Evolutionary conservation across 2,888 invertebrate species (phyloP).

Genomic region (Alitta virens): DNA sequence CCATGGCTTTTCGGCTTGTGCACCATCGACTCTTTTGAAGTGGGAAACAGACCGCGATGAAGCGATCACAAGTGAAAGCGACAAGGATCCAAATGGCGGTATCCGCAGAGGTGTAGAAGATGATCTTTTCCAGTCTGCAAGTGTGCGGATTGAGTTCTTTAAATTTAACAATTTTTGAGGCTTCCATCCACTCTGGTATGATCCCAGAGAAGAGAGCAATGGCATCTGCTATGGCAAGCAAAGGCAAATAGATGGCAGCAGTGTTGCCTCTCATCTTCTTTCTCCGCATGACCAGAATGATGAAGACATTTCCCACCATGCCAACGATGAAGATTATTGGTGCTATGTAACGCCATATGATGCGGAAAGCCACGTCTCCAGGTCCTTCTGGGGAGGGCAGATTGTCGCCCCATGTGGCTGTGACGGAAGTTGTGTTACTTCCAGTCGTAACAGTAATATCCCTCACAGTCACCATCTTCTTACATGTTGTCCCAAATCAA

Average conservation of each 20-base stretch:
- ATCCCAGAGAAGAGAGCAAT: constrained; percentile 28
- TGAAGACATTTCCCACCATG: constrained; percentile 29
- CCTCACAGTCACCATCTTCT: too few species aligned
- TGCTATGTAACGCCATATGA: constrained; percentile 28
- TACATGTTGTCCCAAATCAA: too few species aligned
- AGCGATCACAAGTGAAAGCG: constrained; percentile 47
- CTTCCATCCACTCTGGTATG: constrained; percentile 33
- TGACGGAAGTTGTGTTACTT: too few species aligned
- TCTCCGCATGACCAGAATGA: constrained; percentile 28
- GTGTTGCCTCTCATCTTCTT: constrained; percentile 27
- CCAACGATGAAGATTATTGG: constrained; percentile 30
- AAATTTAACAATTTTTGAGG: constrained; percentile 18
- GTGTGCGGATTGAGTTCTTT: constrained; percentile 19
- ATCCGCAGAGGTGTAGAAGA: constrained; percentile 43
- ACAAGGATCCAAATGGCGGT: constrained; percentile 48
- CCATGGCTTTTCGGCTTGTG: constrained; percentile 33
- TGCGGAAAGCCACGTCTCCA: neutral
- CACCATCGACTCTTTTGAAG: constrained; percentile 36
- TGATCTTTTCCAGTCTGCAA: constrained; percentile 45
- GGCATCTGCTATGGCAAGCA: constrained; percentile 30
- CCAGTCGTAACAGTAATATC: too few species aligned
- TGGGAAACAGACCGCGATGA: constrained; percentile 44
- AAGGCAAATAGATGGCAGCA: constrained; percentile 26
- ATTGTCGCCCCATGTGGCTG: too few species aligned
- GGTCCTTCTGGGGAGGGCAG: neutral